phyloP scores from a whole-genome alignment of 2,797 vertebrate genomes.

The Peromyscus aztecus region DNA sequence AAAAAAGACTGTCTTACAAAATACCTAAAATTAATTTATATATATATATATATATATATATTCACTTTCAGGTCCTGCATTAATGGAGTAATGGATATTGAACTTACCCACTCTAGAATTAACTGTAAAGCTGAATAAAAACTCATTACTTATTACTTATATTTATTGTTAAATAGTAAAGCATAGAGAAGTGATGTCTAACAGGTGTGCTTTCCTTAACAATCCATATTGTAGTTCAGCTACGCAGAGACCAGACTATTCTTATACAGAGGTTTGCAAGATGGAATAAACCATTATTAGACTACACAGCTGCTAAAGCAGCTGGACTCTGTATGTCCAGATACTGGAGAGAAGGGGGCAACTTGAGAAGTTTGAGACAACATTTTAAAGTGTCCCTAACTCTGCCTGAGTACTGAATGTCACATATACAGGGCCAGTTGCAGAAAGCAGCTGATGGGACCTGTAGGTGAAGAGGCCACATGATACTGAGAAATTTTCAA shows the following conservation, averaged over 20 bases:
- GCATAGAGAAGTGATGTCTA: not conserved
- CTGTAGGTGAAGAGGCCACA: not conserved
- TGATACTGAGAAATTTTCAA: constrained; percentile 19
- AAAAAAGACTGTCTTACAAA: constrained; percentile 11
- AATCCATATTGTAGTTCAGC: not conserved
- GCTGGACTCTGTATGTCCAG: not conserved
- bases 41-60: not conserved
- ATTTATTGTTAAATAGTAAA: constrained; percentile 24
- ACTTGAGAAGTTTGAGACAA: not conserved
- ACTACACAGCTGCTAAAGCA: not conserved
- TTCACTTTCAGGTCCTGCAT: not conserved
- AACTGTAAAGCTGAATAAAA: constrained; percentile 28
- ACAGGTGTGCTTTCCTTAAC: not conserved
- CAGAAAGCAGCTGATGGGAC: not conserved
- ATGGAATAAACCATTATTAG: not conserved
- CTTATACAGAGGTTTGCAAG: not conserved
- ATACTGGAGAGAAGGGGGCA: not conserved
- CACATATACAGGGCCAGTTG: not conserved
- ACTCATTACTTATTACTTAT: not conserved
- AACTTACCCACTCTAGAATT: not conserved
- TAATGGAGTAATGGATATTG: constrained; percentile 12
- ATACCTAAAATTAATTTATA: constrained; percentile 24
- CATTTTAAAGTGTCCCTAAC: not conserved
- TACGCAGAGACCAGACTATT: not conserved
- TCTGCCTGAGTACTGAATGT: not conserved